Evolutionary conservation across 2,888 invertebrate species (phyloP).

Genomic region (Liposcelis brunnea): DNA sequence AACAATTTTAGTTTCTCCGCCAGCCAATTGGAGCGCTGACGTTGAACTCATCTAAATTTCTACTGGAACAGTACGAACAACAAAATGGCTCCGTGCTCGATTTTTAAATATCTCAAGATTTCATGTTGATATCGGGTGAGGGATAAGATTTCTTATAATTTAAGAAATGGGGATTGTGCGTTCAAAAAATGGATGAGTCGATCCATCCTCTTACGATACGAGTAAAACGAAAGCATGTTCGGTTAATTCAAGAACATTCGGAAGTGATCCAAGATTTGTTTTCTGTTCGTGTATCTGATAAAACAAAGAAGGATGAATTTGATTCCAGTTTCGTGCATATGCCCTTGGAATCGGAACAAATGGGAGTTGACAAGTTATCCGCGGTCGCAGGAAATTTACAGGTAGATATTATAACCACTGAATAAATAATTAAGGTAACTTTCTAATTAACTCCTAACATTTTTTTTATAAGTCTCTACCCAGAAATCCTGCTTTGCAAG

Average conservation of each 20-base stretch:
- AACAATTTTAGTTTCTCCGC: too few species aligned
- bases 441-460: not conserved
- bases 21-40: too few species aligned
- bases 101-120: too few species aligned
- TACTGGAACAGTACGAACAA: too few species aligned
- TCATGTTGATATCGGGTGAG: too few species aligned
- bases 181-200: constrained; percentile 19
- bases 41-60: too few species aligned
- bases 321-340: constrained; percentile 13
- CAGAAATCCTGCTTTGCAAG: too few species aligned
- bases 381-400: constrained; percentile 14
- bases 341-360: constrained; percentile 14
- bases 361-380: constrained; percentile 10
- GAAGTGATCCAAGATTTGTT: constrained; percentile 17
- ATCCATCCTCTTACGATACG: constrained; percentile 15
- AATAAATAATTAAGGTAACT: not conserved
- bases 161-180: constrained; percentile 17
- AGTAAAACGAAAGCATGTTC: constrained; percentile 17
- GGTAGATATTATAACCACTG: constrained; percentile 9
- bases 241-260: constrained; percentile 15
- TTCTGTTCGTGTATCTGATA: constrained; percentile 17
- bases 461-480: too few species aligned
- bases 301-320: constrained; percentile 13
- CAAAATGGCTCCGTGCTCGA: too few species aligned
- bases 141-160: too few species aligned